phyloP scores from a whole-genome alignment of 2,888 invertebrate genomes.

The Calameuta filiformis region DNA sequence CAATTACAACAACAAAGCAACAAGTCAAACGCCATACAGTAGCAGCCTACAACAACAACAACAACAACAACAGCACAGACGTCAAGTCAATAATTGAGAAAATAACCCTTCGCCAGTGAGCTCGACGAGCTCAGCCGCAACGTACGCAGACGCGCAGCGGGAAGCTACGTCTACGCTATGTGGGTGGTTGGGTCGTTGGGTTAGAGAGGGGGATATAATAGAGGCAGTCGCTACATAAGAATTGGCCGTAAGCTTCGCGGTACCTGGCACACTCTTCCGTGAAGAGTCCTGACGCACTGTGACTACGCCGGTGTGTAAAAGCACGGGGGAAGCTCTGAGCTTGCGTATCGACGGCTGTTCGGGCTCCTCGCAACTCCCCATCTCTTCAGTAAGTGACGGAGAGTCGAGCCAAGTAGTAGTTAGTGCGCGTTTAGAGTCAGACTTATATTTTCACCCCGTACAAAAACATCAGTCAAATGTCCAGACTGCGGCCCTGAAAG shows the following conservation, averaged over 20 bases:
- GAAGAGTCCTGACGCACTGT: background rate
- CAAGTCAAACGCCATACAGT: background rate
- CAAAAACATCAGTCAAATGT: background rate
- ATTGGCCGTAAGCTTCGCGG: background rate
- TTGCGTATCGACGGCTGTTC: conserved; percentile 3
- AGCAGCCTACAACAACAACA: background rate
- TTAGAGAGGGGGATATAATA: background rate
- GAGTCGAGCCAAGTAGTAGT: conserved; percentile 27
- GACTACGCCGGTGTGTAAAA: background rate
- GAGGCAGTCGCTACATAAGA: background rate
- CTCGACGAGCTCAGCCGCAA: background rate
- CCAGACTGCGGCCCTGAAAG: background rate
- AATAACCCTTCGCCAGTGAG: background rate
- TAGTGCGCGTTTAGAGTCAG: conserved; percentile 36
- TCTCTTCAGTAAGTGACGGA: conserved; percentile 14
- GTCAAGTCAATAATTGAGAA: background rate
- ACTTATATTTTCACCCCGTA: background rate
- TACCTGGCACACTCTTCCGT: background rate
- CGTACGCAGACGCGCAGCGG: background rate
- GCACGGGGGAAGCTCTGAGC: conserved; percentile 1
- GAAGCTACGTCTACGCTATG: background rate
- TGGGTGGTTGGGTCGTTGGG: background rate
- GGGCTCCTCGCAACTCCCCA: conserved; percentile 9
- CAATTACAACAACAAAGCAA: background rate
- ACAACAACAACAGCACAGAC: background rate